Evolutionary conservation across 64 coral and sea anemone species (phyloP), one percentile per base, ranked within the genome.

Genomic region (Porites australiensis): DNA sequence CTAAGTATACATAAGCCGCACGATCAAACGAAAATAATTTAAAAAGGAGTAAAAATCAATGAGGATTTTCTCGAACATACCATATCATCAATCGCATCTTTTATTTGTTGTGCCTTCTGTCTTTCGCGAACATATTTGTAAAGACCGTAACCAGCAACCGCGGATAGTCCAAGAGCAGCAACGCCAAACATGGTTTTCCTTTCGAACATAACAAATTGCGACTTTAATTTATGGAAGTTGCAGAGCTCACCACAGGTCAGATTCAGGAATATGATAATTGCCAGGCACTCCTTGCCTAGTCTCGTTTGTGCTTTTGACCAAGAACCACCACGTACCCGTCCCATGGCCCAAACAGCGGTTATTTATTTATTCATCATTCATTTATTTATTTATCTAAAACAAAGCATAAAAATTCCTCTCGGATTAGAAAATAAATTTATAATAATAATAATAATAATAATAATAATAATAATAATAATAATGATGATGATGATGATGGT

Each of bases 101-200:
- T 93, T 48, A 87, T 76, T 44, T 64, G 77, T 58, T 37, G 70
- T 4, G 82, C 70, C 12, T 79, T 14, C 19, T 93, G 83, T 15
- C 45, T 63, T 8, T 45, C 82, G 6, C 61, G 44, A 2, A 93
- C 64, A 48, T 87, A 86, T 69, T 51, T 93, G 66, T 93, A 93
- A 53, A 93, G n/a, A 13, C 91, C 82, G 67, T 93, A 93, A 52
- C 91, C 91, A 18, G 74, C 82, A 22, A 93, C 11, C 18, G 49
- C 91, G 27, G 91, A 93, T 47, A 79, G 9, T 51, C 91, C 91
- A 87, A 93, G 23, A 57, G 91, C 91, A 52, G 91, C 82, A 61
- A 93, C 47, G 2, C 82, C 91, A 93, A 87, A 93, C 91, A 93
- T 93, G 6, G 91, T 73, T 73, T 62, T 87, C 82, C 37, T 23